Conservation (phyloP, 2,113 vertebrate genomes). For the Notiomystis cincta region DNA sequence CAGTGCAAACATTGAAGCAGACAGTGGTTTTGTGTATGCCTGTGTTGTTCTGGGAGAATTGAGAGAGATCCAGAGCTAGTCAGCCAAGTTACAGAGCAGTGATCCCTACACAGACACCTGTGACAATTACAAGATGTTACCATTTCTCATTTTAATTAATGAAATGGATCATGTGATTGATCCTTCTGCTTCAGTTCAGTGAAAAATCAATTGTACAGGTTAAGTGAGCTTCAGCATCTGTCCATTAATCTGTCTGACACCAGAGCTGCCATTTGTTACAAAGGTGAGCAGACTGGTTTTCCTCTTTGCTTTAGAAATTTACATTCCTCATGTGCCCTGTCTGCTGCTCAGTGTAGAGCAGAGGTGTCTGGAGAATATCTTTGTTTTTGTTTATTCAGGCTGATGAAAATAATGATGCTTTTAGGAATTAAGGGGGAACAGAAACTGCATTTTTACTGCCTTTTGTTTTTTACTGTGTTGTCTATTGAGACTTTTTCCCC, state of each 20-base stretch:
- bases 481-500: not conserved
- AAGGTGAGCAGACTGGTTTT: not conserved
- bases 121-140: not conserved
- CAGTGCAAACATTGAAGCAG: not conserved
- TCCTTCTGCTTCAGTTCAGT: not conserved
- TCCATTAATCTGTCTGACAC: not conserved
- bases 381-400: not conserved
- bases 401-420: not conserved
- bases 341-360: not conserved
- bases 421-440: not conserved
- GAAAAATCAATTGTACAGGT: not conserved
- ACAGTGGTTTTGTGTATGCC: not conserved
- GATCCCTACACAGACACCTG: not conserved
- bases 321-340: fast-evolving
- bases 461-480: not conserved
- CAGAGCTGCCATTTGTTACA: not conserved
- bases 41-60: not conserved
- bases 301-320: not conserved
- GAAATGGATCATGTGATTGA: not conserved
- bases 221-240: not conserved
- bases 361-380: not conserved
- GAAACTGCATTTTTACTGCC: not conserved
- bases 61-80: not conserved
- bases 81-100: not conserved
- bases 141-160: not conserved